Base-by-base conservation (phyloP, 2,888 invertebrate genomes). In the Pinctada fucata region DNA sequence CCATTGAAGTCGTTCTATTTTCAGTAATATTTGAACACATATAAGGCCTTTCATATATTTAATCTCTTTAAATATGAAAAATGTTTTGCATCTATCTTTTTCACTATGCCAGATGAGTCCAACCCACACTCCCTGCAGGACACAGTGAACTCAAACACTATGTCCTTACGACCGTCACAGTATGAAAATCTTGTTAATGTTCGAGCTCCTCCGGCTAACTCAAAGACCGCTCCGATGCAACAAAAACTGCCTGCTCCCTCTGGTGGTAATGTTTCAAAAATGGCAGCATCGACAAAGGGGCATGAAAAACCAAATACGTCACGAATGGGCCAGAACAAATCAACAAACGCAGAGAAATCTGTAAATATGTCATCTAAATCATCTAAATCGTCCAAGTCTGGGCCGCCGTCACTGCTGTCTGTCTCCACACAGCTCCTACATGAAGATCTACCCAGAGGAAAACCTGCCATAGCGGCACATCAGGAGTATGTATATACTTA, bases 361-460 rank as follows among this genome's bases (percentile, higher is more conserved):
- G 58, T 6, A 58, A 13, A 13, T 1, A 13, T 6, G 6, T 58
- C 58, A 1, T 6, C 8, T 6, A 58, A 13, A 58, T 58, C 58
- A 6, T 10, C 58, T 13, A 58, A 58, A 13, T n/a, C 67, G 16
- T 47, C 68, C 67, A 63, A 63, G 16, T 75, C 51, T 13, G 13
- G 67, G 72, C 45, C 75, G 49, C 50, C 70, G 31, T n/a, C 73
- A 68, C 68, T 66, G 72, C 75, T 65, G 69, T 67, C 75, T 58
- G 72, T 51, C 63, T 72, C 63, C 75, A 78, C 47, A 69, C 49
- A 52, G 71, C 81, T 31, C 51, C 58, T 83, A 2, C 81, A 80
- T 4, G 88, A 88, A 72, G 88, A 87, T 80, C 65, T 86, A 47
- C 88, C 88, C 2, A 75, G 88, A 67, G 77, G 79, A 66, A 80